Conservation (phyloP, 2,113 vertebrate genomes). For the Myxocyprinus asiaticus region DNA sequence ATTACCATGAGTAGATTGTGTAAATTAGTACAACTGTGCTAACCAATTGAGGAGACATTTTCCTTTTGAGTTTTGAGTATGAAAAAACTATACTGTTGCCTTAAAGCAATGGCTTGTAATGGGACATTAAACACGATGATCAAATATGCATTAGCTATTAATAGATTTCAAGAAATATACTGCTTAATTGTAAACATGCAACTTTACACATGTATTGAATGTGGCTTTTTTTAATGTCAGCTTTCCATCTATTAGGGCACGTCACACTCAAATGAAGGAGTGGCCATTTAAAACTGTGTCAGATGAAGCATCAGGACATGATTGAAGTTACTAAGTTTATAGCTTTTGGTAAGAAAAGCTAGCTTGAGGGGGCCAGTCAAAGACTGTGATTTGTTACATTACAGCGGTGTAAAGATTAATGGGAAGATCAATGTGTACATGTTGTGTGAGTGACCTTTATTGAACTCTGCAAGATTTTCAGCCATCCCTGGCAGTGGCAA, state of each 20-base stretch:
- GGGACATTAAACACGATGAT: neutral
- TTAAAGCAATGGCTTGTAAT: constrained; percentile 17
- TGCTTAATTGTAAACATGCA: constrained; percentile 13
- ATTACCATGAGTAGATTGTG: neutral
- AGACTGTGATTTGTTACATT: constrained; percentile 58
- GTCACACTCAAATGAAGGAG: constrained; percentile 35
- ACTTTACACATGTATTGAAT: neutral
- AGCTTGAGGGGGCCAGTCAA: constrained; percentile 57
- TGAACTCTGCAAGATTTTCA: constrained; percentile 38
- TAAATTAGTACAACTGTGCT: neutral
- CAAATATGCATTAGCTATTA: constrained; percentile 10
- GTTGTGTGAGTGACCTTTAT: constrained; percentile 49
- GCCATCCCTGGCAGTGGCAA: constrained; percentile 10
- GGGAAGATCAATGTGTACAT: constrained; percentile 55
- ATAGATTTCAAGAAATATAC: neutral
- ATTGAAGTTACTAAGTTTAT: constrained; percentile 51
- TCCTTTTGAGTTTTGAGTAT: constrained; percentile 9
- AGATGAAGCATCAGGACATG: constrained; percentile 25
- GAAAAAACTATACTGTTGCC: constrained; percentile 10
- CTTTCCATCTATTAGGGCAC: neutral
- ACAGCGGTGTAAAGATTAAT: constrained; percentile 50
- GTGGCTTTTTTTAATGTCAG: too few species aligned
- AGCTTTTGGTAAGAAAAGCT: constrained; percentile 55
- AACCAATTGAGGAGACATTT: constrained; percentile 30
- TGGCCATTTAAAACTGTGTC: constrained; percentile 47